Percentiles rank a stretch among this genome's conserved stretches.
phyloP scores from a whole-genome alignment of 37 sponge, comb jelly and placozoan genomes.

The Ianthella basta region DNA sequence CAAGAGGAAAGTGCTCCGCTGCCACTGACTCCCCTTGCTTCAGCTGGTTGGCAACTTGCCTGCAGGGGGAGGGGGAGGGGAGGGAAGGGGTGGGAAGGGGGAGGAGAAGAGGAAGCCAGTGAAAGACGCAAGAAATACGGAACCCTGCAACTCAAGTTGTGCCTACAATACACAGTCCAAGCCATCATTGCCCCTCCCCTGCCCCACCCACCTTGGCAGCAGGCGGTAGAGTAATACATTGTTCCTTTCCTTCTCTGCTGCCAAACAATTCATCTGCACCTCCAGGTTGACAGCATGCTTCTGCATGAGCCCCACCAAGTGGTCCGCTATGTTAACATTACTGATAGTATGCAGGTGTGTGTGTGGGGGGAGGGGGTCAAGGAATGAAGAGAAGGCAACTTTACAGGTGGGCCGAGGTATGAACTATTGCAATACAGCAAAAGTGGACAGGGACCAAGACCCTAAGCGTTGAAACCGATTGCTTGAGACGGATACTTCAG shows the following conservation, averaged over 20 bases:
- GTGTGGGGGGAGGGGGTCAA: too few species aligned
- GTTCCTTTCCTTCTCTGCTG: slow-evolving; percentile 30
- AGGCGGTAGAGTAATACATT: slow-evolving; percentile 30
- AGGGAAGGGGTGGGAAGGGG: slow-evolving; percentile 21
- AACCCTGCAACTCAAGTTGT: too few species aligned
- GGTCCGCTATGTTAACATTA: slow-evolving; percentile 27
- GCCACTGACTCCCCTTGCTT: slow-evolving; percentile 36
- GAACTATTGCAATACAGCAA: too few species aligned
- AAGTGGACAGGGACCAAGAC: too few species aligned
- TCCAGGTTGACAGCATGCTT: slow-evolving; percentile 41
- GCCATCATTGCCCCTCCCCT: too few species aligned
- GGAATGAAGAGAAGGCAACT: too few species aligned
- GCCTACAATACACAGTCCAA: too few species aligned
- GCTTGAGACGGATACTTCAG: too few species aligned
- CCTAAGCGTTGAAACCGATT: too few species aligned
- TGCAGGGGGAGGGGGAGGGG: neutral
- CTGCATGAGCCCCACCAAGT: slow-evolving; percentile 39
- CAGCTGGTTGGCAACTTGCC: slow-evolving; percentile 54
- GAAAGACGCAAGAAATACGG: too few species aligned
- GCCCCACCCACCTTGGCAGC: slow-evolving; percentile 41
- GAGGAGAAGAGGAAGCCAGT: slow-evolving; percentile 63
- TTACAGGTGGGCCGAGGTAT: too few species aligned
- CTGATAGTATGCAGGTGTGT: neutral
- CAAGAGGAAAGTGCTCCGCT: slow-evolving; percentile 52
- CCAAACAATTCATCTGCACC: slow-evolving; percentile 12